Conservation (phyloP, 2,888 invertebrate species). For the Cantharis rufa region DNA sequence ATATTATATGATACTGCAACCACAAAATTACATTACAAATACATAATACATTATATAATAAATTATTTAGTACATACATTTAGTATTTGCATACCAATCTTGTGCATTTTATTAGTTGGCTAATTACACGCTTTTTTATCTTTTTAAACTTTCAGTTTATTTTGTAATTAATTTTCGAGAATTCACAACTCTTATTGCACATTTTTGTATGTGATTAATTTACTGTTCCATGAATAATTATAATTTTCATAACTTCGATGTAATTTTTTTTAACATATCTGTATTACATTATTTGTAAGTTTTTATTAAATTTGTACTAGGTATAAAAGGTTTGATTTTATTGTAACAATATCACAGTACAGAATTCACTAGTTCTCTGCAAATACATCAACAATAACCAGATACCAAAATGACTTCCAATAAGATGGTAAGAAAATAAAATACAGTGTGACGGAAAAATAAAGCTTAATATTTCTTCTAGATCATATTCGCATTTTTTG, state of each 20-base stretch:
- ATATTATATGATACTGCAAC: background rate
- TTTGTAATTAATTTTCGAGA: background rate
- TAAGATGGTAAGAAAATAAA: background rate
- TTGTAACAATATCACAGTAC: background rate
- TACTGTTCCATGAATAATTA: background rate
- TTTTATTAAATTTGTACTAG: constrained; percentile 9
- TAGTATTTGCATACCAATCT: background rate
- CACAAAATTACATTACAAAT: background rate
- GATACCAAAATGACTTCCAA: background rate
- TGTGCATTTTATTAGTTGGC: background rate
- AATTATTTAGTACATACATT: too few relatives aligned
- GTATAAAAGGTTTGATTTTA: background rate
- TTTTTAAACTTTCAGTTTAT: background rate
- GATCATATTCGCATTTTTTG: background rate
- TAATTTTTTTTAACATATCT: too few relatives aligned
- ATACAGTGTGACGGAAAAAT: background rate
- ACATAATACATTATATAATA: background rate
- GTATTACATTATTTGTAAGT: background rate
- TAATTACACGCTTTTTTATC: background rate
- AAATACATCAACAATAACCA: background rate
- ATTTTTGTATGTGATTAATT: background rate
- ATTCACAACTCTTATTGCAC: background rate
- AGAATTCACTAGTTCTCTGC: background rate
- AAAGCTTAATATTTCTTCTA: background rate
- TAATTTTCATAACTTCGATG: background rate